Percentiles rank a stretch among this genome's conserved stretches.
phyloP scores from a whole-genome alignment of 2,888 invertebrate species.

The Acleris literana region DNA sequence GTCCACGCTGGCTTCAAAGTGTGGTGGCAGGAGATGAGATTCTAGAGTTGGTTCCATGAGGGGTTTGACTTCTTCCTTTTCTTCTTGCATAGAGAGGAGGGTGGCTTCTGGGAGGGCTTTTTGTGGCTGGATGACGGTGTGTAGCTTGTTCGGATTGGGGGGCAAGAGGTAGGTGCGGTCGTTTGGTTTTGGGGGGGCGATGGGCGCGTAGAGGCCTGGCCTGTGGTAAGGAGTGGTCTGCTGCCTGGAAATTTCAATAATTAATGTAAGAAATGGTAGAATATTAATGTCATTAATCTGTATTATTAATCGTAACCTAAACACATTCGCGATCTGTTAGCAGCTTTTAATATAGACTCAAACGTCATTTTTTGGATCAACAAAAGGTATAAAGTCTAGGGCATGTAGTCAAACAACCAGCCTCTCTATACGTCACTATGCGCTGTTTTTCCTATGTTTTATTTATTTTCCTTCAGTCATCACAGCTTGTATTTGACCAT shows the following conservation, averaged over 20 bases:
- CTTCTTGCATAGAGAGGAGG: slow-evolving; percentile 62
- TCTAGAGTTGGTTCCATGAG: slow-evolving; percentile 65
- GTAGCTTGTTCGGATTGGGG: slow-evolving; percentile 63
- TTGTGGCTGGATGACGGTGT: slow-evolving; percentile 69
- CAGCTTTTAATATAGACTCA: too few relatives aligned
- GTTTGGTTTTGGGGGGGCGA: slow-evolving; percentile 68
- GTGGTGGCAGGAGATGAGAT: slow-evolving; percentile 63
- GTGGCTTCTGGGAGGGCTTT: slow-evolving; percentile 58
- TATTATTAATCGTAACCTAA: too few relatives aligned
- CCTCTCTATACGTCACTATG: too few relatives aligned
- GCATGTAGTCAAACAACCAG: too few relatives aligned
- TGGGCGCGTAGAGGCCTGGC: slow-evolving; percentile 82
- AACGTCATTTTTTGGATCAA: too few relatives aligned
- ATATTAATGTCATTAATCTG: too few relatives aligned
- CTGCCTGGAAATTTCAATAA: slow-evolving; percentile 55
- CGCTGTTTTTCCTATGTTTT: too few relatives aligned
- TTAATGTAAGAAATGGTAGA: neutral
- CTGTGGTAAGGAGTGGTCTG: slow-evolving; percentile 72
- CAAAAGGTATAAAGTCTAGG: too few relatives aligned
- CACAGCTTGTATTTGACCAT: too few relatives aligned
- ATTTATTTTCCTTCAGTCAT: too few relatives aligned
- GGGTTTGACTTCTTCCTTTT: slow-evolving; percentile 67
- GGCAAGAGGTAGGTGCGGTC: slow-evolving; percentile 65
- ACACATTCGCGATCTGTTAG: too few relatives aligned
- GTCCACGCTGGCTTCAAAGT: slow-evolving; percentile 53